Conservation (phyloP, 2,888 invertebrate species). For the Chrysotoxum bicinctum region DNA sequence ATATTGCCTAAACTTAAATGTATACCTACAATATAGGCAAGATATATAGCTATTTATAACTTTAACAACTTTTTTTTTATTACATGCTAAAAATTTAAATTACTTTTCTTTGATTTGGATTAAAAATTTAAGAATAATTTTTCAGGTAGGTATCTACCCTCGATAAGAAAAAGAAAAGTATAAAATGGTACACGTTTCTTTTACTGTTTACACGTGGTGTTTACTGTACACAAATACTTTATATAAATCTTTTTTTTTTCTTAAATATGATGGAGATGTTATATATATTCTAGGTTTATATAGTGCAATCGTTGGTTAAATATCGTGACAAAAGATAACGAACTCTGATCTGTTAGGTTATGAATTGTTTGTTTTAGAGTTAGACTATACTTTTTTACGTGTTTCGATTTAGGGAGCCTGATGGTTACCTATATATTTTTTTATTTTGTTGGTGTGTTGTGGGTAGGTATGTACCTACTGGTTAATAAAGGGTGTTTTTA, state of each 20-base stretch:
- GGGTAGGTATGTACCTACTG: not conserved
- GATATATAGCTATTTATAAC: not conserved
- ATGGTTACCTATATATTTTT: not conserved
- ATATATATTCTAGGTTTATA: not conserved
- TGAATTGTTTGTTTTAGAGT: constrained; percentile 55
- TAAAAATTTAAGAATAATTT: constrained; percentile 7
- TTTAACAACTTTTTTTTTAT: not conserved
- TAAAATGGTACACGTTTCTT: constrained; percentile 5
- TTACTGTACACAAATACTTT: constrained; percentile 1
- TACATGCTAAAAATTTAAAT: constrained; percentile 8
- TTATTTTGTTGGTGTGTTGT: not conserved
- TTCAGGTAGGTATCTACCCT: not conserved
- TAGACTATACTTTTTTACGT: constrained; percentile 9
- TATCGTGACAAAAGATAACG: constrained; percentile 46
- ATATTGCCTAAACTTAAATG: constrained; percentile 1
- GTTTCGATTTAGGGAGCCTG: constrained; percentile 19
- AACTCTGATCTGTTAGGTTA: constrained; percentile 71
- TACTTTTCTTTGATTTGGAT: constrained; percentile 7
- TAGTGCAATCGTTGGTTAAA: constrained; percentile 63
- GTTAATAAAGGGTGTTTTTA: too few relatives aligned
- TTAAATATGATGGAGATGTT: constrained; percentile 13
- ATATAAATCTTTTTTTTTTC: constrained; percentile 23
- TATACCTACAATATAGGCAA: not conserved
- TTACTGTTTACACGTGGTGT: not conserved
- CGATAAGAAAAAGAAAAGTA: not conserved